These are phyloP conservation scores for Odocoileus virginianus DNA, from an alignment of 2,113 vertebrate genomes.

Conservation along the genomic window DNA sequence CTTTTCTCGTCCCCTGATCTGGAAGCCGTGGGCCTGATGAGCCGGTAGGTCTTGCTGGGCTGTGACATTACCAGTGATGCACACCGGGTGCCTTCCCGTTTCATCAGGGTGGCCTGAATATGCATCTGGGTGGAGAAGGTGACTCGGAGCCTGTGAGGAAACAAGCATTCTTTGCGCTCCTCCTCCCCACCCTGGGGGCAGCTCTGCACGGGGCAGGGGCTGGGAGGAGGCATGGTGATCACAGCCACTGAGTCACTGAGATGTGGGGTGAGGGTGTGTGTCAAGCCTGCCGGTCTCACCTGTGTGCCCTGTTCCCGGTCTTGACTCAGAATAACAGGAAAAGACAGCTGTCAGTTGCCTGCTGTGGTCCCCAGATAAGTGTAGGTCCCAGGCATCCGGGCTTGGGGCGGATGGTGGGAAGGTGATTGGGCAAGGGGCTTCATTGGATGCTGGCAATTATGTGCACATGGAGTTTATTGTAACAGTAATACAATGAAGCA, in stretches of 20 bases:
- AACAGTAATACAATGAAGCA: background rate
- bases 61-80: accelerated
- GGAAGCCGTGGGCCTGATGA: accelerated
- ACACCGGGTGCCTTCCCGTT: accelerated
- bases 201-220: background rate
- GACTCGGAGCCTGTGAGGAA: accelerated
- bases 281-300: background rate
- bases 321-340: background rate
- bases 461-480: background rate
- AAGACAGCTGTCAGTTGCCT: background rate
- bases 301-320: background rate
- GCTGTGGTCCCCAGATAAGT: background rate
- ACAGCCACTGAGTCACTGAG: background rate
- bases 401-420: too few species aligned
- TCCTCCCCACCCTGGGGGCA: background rate
- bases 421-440: too few species aligned
- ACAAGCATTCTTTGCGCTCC: accelerated
- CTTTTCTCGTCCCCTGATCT: accelerated
- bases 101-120: background rate
- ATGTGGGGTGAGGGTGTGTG: background rate
- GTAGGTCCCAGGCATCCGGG: background rate
- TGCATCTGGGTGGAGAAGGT: background rate
- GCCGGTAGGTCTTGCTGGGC: background rate
- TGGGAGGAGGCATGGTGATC: accelerated
- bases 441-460: background rate